Conservation (phyloP, 2,888 invertebrate species). For the Lathronympha strigana region DNA sequence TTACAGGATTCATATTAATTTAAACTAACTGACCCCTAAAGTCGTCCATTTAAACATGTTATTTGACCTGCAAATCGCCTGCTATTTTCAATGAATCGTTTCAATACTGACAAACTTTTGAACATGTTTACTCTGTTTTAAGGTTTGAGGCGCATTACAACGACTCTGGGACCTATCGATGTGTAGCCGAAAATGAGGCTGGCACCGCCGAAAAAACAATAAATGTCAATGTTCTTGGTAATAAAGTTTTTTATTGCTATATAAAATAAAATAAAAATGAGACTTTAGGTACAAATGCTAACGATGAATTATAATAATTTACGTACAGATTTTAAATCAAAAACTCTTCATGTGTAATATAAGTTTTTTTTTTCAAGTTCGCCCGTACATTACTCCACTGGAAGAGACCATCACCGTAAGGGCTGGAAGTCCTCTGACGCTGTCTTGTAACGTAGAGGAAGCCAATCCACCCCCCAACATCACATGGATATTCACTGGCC, state of each 20-base stretch:
- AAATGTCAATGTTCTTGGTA: conserved; percentile 65
- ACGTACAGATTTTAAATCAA: too few species aligned
- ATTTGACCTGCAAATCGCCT: too few species aligned
- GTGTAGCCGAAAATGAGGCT: conserved; percentile 65
- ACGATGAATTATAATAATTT: too few species aligned
- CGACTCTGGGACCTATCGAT: conserved; percentile 71
- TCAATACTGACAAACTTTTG: background rate
- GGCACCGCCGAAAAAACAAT: conserved; percentile 60
- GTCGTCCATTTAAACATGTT: too few species aligned
- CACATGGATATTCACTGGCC: conserved; percentile 63
- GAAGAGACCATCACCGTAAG: conserved; percentile 46
- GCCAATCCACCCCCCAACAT: conserved; percentile 64
- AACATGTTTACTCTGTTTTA: conserved; percentile 44
- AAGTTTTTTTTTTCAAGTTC: conserved; percentile 55
- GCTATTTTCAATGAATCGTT: too few species aligned
- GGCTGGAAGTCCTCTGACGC: conserved; percentile 49
- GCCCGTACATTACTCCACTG: conserved; percentile 64
- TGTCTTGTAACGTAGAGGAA: conserved; percentile 58
- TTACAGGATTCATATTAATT: too few species aligned
- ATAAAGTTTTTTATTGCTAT: conserved; percentile 43
- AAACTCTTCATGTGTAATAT: too few species aligned
- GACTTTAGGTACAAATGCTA: too few species aligned
- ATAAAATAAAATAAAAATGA: too few species aligned
- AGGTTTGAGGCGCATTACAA: conserved; percentile 60
- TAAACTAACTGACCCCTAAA: too few species aligned